phyloP scores from a whole-genome alignment of 2,888 invertebrate genomes.

The Calameuta filiformis region DNA sequence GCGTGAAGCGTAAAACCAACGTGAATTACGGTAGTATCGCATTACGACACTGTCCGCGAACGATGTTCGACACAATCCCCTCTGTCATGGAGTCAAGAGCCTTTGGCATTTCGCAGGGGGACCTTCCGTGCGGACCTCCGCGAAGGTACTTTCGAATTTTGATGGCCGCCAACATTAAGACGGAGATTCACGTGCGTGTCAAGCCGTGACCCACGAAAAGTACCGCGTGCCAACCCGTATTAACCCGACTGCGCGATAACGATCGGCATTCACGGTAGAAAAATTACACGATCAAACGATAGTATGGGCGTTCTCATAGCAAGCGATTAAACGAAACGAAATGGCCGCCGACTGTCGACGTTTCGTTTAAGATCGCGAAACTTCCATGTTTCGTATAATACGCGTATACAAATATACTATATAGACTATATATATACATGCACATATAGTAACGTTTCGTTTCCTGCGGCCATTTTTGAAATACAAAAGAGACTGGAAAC shows the following conservation, averaged over 20 bases:
- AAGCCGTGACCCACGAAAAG: not conserved
- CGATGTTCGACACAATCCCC: constrained; percentile 56
- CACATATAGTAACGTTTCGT: not conserved
- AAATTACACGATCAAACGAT: not conserved
- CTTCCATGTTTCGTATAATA: not conserved
- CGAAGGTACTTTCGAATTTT: not conserved
- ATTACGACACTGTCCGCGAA: constrained; percentile 54
- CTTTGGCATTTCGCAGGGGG: not conserved
- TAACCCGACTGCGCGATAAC: not conserved
- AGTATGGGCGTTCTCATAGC: not conserved
- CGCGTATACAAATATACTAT: not conserved
- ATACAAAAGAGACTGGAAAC: not conserved
- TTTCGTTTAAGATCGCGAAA: not conserved
- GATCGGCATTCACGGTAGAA: not conserved
- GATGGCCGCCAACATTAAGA: not conserved
- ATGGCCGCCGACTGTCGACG: not conserved
- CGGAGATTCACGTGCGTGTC: not conserved
- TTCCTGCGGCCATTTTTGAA: not conserved
- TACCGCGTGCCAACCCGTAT: not conserved
- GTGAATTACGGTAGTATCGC: constrained; percentile 66
- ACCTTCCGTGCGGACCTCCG: not conserved
- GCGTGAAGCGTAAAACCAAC: constrained; percentile 57
- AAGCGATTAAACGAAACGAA: not conserved
- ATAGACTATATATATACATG: not conserved
- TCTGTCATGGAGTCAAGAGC: constrained; percentile 42